A percentile compares a stretch with the other conserved stretches of the same genome.
These are phyloP conservation scores for Galbula dea DNA, from an alignment of 2,113 vertebrate species.

Conservation along the genomic window DNA sequence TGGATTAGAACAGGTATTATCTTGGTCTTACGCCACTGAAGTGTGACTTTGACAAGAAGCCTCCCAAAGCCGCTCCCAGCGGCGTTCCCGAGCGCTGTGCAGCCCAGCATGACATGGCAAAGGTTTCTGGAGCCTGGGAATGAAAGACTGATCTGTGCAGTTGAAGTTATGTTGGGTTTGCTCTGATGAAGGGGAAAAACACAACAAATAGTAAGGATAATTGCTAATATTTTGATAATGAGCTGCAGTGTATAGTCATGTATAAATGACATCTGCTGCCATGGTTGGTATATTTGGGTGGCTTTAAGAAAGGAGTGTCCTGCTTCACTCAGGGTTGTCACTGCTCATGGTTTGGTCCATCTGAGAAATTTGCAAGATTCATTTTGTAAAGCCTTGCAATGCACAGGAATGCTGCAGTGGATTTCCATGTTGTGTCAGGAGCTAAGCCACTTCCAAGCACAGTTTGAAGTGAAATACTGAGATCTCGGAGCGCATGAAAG, in stretches of 20 bases:
- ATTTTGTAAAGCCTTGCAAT: neutral
- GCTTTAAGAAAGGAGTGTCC: neutral
- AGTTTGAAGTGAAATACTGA: neutral
- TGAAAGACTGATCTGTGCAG: neutral
- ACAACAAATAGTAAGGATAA: neutral
- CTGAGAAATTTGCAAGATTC: neutral
- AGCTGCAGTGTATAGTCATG: neutral
- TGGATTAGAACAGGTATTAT: neutral
- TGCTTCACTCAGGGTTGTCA: neutral
- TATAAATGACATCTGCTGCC: fast-evolving
- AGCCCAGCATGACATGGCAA: neutral
- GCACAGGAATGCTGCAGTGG: neutral
- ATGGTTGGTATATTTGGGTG: neutral
- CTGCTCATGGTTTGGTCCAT: no score
- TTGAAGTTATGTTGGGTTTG: neutral
- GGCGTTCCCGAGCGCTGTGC: fast-evolving
- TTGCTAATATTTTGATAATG: neutral
- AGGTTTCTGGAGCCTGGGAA: neutral
- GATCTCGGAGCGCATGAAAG: neutral
- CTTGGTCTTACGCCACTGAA: neutral
- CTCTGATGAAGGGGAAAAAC: neutral
- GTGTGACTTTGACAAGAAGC: neutral
- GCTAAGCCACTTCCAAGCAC: neutral
- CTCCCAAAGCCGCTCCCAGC: neutral
- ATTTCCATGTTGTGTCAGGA: neutral